Conservation (phyloP, 1,140 invertebrate genomes). For the Neotoxoptera formosana region DNA sequence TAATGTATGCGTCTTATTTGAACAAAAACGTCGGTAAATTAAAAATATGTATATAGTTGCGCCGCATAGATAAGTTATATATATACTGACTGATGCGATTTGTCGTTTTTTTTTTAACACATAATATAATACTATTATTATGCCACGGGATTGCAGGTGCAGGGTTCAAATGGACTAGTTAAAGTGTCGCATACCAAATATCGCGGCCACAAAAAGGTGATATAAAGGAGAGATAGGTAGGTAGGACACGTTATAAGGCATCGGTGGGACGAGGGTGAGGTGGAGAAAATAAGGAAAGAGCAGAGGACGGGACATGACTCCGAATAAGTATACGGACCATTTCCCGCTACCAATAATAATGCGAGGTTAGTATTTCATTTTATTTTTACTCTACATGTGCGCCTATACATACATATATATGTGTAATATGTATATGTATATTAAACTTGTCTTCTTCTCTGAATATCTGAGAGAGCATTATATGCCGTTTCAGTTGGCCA, state of each 20-base stretch:
- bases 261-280: not conserved
- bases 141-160: not conserved
- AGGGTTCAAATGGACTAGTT: not conserved
- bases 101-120: not conserved
- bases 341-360: conserved; percentile 38
- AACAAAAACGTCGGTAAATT: not conserved
- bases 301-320: not conserved
- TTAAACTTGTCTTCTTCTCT: not conserved
- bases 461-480: conserved; percentile 50
- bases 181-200: conserved; percentile 43
- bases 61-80: not conserved
- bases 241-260: not conserved
- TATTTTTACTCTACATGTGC: not conserved
- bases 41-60: not conserved
- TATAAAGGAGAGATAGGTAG: not conserved
- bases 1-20: not conserved
- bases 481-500: conserved; percentile 24
- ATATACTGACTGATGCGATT: not conserved
- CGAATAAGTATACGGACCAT: conserved; percentile 41
- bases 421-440: not conserved
- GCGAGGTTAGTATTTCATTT: conserved; percentile 1
- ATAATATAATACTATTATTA: too few species aligned
- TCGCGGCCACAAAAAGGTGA: not conserved
- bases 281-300: too few species aligned
- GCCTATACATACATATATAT: not conserved